Evolutionary conservation across 2,888 invertebrate species (phyloP), one percentile per base, ranked within the genome.

Genomic region (Phaedon cochleariae): DNA sequence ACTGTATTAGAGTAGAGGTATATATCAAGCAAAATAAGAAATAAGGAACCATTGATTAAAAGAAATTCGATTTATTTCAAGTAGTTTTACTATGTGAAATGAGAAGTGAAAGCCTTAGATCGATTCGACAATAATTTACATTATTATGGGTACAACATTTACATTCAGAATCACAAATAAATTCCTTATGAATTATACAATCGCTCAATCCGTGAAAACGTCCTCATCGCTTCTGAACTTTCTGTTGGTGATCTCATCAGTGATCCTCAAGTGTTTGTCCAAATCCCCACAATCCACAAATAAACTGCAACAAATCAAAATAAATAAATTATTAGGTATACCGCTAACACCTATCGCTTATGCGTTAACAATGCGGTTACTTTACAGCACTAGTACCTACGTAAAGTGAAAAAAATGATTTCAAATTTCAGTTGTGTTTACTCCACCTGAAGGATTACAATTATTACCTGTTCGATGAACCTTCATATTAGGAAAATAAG

Each of bases 221-320:
- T 71, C 69, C 7, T 69, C 64, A 29, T 67, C 67, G 54, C 63
- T 67, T 54, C 62, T 65, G 12, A 65, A 63, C 59, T 66, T 64
- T 26, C 49, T 66, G 21, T 53, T 65, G 17, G 70, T 62, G 57
- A 68, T 72, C 34, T 68, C 72, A 3, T 41, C 41, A 48, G 67
- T 52, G 52, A 60, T 73, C 49, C 75, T 71, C 66, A 77, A 71
- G 64, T 72, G 75, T 22, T 70, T 67, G 59, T 78, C 75, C 54
- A 77, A 62, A 45, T 74, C 76, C 31, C 74, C 68, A 70, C 76
- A 77, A 53, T 79, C 74, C 62, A 78, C 64, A 18, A 79, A 71
- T 46, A 77, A 72, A 54, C 78, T 79, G 65, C 59, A 74, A 76
- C 49, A 69, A 59, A 62, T 45, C 51, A 57, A 34, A 29, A n/a